Evolutionary conservation across 1,140 invertebrate genomes (phyloP), one percentile per base, ranked within the genome.

Genomic region (Brachionus paranguensis): DNA sequence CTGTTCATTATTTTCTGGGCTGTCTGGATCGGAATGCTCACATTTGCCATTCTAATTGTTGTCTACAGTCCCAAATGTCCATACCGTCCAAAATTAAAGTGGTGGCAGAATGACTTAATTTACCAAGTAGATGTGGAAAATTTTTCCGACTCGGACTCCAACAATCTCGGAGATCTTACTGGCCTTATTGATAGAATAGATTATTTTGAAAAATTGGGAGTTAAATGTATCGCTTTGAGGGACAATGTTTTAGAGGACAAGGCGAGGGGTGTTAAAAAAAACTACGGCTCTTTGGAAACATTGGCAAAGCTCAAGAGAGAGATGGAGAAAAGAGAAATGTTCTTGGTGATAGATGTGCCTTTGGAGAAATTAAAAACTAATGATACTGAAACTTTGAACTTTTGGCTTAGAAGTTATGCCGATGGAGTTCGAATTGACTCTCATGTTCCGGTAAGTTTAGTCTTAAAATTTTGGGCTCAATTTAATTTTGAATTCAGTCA

Each of bases 51-150:
- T 20, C n/a, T 84, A 20, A 74, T 84, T n/a, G 70, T 84, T 12
- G 29, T 84, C 20, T 55, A 10, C 7, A 72, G 64, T 43, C 43
- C 65, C 33, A 72, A 72, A 45, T 84, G 83, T 45, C 43, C 68
- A n/a, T 60, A 43, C 12, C 17, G n/a, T 45, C 83, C 83, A 14
- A 24, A 50, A 55, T 29, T 55, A 41, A 24, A 55, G n/a, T 84
- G 83, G 83, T 84, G 29, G 27, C 27, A 84, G 53, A 83, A 83
- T 43, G 41, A 72, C 8, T n/a, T 72, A n/a, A 70, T 83, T 20
- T 83, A 83, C 47, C 60, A 83, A 53, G n/a, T 83, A 0, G 64
- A 83, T 70, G 68, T 83, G 11, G 45, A 24, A 29, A 50, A 27
- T 37, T 83, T 83, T 55, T 17, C 14, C 10, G 81, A 83, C 27